phyloP scores from a whole-genome alignment of 1,140 invertebrate genomes.

The Hormaphis cornu region DNA sequence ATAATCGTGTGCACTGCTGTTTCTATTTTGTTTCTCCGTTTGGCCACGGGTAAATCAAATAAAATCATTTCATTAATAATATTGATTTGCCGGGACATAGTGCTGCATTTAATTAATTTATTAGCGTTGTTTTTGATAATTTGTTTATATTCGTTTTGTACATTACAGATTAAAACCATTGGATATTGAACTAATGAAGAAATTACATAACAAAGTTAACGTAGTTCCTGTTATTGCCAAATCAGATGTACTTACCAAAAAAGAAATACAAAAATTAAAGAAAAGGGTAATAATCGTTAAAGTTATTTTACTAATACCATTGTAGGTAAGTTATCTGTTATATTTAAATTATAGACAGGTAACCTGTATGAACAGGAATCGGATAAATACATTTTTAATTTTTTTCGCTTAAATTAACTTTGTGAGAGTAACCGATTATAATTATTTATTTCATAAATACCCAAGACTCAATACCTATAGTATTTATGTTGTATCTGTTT shows the following conservation, averaged over 20 bases:
- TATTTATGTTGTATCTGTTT: too few species aligned
- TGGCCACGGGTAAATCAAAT: constrained; percentile 71
- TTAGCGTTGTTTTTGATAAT: constrained; percentile 2
- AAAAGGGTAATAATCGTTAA: constrained; percentile 53
- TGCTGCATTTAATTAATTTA: too few species aligned
- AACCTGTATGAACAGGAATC: too few species aligned
- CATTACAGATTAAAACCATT: constrained; percentile 62
- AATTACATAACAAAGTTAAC: constrained; percentile 95
- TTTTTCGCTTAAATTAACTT: too few species aligned
- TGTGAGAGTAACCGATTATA: too few species aligned
- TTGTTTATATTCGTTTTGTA: constrained; percentile 30
- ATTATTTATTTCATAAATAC: too few species aligned
- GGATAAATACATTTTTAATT: too few species aligned
- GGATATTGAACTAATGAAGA: constrained; percentile 98
- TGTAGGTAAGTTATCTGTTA: neutral
- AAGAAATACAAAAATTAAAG: constrained; percentile 83
- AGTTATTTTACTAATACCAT: neutral
- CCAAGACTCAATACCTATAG: too few species aligned
- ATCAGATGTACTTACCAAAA: constrained; percentile 93
- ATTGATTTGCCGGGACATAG: too few species aligned
- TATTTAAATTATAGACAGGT: neutral
- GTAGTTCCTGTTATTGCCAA: constrained; percentile 99
- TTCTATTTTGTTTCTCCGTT: constrained; percentile 99
- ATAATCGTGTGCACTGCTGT: constrained; percentile 91
- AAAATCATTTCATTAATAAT: neutral